phyloP scores from a whole-genome alignment of 2,113 vertebrate species.

The Bujurquina vittata region DNA sequence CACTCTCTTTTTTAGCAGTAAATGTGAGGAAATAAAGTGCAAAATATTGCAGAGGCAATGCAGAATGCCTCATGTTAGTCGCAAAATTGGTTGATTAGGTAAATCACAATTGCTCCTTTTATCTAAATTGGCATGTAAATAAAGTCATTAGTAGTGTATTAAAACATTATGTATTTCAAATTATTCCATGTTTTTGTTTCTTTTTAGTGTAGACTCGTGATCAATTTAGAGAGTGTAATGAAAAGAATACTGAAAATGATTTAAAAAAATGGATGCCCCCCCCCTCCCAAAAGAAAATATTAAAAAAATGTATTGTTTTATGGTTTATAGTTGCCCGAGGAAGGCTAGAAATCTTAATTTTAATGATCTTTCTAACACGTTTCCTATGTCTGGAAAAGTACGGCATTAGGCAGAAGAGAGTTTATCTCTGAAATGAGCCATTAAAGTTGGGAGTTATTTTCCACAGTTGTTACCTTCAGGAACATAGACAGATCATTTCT shows the following conservation, averaged over 20 bases:
- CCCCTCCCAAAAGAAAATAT: neutral
- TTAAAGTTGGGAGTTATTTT: slow-evolving; percentile 42
- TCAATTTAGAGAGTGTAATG: neutral
- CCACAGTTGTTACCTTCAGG: slow-evolving; percentile 43
- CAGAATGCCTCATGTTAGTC: neutral
- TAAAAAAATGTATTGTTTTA: neutral
- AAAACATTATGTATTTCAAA: neutral
- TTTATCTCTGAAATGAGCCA: slow-evolving; percentile 45
- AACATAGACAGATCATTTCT: slow-evolving; percentile 37
- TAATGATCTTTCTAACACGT: slow-evolving; percentile 1
- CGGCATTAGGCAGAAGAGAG: neutral
- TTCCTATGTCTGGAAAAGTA: neutral
- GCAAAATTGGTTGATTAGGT: neutral
- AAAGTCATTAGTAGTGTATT: neutral
- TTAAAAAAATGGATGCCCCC: neutral
- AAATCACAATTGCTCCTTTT: neutral
- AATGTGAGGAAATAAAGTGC: neutral
- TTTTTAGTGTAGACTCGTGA: neutral
- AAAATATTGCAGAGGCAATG: neutral
- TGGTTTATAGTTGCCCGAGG: neutral
- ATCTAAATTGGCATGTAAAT: neutral
- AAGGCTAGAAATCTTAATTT: neutral
- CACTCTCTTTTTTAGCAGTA: neutral
- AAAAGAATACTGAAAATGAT: neutral
- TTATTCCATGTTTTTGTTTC: neutral